Evolutionary conservation across 2,797 vertebrate genomes (phyloP).

Genomic region (Gymnopithys bicolor): DNA sequence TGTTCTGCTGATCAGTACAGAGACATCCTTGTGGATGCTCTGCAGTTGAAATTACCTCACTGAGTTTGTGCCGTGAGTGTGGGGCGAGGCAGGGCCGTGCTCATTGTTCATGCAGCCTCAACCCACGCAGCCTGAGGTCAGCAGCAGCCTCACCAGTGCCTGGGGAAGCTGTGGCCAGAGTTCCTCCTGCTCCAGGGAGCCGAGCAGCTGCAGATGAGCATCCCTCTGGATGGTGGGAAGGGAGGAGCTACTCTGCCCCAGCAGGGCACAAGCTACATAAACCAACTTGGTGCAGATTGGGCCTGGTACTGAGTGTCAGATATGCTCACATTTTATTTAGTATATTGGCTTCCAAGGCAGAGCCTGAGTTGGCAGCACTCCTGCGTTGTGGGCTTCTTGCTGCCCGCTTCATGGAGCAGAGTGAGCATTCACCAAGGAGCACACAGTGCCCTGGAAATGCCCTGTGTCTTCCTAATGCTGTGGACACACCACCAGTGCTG

Average conservation of each 20-base stretch:
- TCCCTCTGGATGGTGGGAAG: neutral
- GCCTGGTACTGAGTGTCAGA: neutral
- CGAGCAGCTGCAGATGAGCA: neutral
- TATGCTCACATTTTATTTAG: neutral
- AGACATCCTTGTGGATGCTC: neutral
- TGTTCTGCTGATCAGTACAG: neutral
- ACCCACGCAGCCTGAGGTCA: neutral
- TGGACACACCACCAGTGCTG: accelerated
- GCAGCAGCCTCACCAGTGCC: neutral
- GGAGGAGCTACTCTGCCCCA: neutral
- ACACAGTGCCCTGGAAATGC: neutral
- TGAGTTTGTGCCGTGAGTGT: neutral
- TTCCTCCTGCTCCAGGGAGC: neutral
- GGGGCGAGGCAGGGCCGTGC: neutral
- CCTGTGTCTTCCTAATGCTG: accelerated
- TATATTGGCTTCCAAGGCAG: neutral
- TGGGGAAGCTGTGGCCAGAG: accelerated
- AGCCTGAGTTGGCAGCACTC: neutral
- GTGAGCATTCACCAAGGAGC: accelerated
- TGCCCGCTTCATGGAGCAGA: accelerated
- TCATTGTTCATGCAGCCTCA: neutral
- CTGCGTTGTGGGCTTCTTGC: neutral
- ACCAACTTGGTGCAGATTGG: neutral
- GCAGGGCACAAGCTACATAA: neutral
- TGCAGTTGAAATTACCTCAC: neutral